Evolutionary conservation across 2,113 vertebrate species (phyloP).

Genomic region (Salvelinus namaycush): DNA sequence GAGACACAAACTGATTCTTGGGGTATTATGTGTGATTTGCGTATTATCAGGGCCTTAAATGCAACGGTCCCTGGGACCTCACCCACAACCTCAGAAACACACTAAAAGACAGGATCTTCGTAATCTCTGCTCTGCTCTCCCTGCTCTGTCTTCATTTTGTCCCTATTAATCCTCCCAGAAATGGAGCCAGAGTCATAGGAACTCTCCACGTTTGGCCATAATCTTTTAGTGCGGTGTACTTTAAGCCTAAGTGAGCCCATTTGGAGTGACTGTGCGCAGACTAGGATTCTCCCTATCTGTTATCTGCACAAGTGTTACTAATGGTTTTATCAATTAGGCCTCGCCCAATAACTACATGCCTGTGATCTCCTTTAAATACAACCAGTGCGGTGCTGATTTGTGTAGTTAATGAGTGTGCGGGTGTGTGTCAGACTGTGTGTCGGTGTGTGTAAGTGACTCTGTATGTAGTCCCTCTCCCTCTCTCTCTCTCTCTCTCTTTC

Average conservation of each 20-base stretch:
- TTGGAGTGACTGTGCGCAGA: slow-evolving; percentile 95
- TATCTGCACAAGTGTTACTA: slow-evolving; percentile 99
- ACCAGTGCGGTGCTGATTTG: slow-evolving; percentile 62
- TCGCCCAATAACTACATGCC: slow-evolving; percentile 87
- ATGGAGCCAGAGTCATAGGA: slow-evolving; percentile 52
- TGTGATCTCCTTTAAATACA: slow-evolving; percentile 86
- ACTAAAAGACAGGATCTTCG: background rate
- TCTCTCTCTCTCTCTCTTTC: too few relatives aligned
- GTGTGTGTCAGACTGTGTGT: background rate
- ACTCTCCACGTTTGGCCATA: slow-evolving; percentile 61
- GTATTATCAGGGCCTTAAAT: background rate
- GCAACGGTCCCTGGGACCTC: background rate
- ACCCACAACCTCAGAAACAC: background rate
- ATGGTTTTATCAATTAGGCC: slow-evolving; percentile 94
- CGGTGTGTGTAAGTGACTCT: background rate
- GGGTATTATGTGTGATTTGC: too few relatives aligned
- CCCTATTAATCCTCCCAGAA: slow-evolving; percentile 61
- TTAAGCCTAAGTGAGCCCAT: slow-evolving; percentile 92
- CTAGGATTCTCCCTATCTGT: slow-evolving; percentile 90
- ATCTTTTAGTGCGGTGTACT: slow-evolving; percentile 83
- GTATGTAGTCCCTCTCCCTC: too few relatives aligned
- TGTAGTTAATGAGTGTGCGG: slow-evolving; percentile 28
- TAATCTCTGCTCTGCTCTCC: background rate
- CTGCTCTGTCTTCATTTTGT: slow-evolving; percentile 45
- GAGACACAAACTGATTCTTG: background rate